phyloP scores from a whole-genome alignment of 2,797 vertebrate species.

The Chaenodraco wilsoni region DNA sequence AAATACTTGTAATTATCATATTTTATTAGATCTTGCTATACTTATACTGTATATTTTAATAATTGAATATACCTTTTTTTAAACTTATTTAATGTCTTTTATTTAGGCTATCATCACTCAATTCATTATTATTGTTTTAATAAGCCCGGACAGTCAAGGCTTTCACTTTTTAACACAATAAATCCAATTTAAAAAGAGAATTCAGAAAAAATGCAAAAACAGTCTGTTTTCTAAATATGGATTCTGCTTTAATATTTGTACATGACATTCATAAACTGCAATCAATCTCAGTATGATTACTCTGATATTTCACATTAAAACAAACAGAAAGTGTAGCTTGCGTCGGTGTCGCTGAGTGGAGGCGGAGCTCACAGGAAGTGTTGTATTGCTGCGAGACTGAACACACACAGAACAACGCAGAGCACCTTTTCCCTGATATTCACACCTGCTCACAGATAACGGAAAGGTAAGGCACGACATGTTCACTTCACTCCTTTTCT shows the following conservation, averaged over 20 bases:
- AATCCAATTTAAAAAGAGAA: neutral
- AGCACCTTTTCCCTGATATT: conserved; percentile 74
- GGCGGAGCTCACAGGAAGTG: conserved; percentile 36
- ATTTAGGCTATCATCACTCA: neutral
- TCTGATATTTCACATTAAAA: conserved; percentile 35
- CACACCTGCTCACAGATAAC: conserved; percentile 59
- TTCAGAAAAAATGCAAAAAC: conserved; percentile 3
- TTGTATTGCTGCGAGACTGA: conserved; percentile 46
- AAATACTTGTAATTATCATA: neutral
- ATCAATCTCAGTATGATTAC: conserved; percentile 19
- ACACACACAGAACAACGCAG: conserved; percentile 47
- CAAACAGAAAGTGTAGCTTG: conserved; percentile 33
- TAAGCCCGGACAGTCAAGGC: neutral
- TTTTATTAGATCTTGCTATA: neutral
- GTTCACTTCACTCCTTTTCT: conserved; percentile 60
- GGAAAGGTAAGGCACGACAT: conserved; percentile 81
- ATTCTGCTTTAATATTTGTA: conserved; percentile 60
- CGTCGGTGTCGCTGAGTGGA: conserved; percentile 34
- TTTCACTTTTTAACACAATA: neutral
- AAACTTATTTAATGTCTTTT: neutral
- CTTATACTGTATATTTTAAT: too few species aligned
- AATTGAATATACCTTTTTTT: too few species aligned
- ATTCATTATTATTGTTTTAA: neutral
- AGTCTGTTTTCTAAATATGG: conserved; percentile 21
- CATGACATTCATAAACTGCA: conserved; percentile 51